Conservation (phyloP, 2,797 vertebrate species). For the Lophius americanus region DNA sequence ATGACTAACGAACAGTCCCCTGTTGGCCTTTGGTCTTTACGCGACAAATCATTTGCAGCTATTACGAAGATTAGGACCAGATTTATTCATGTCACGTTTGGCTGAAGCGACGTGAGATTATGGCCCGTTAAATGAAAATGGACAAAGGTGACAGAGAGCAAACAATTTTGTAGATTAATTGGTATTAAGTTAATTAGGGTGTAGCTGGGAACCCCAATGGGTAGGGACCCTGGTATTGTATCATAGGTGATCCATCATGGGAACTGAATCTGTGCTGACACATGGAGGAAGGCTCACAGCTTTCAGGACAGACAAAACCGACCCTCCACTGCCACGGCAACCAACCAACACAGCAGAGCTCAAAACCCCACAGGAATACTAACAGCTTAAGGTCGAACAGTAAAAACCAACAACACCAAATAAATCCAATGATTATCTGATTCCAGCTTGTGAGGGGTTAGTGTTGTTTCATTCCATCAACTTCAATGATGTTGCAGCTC, state of each 20-base stretch:
- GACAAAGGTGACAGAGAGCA: constrained; percentile 47
- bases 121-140: constrained; percentile 24
- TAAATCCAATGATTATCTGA: too few relatives aligned
- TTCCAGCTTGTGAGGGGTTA: too few relatives aligned
- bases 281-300: constrained; percentile 49
- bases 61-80: constrained; percentile 25
- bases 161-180: constrained; percentile 52
- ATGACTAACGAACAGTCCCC: constrained; percentile 10
- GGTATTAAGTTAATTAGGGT: constrained; percentile 63
- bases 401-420: constrained; percentile 1
- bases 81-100: constrained; percentile 53
- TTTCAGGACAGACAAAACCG: constrained; percentile 40
- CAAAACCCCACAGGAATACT: constrained; percentile 34
- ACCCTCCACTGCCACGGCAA: constrained; percentile 47
- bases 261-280: constrained; percentile 50
- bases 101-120: background rate
- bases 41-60: constrained; percentile 34
- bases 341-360: constrained; percentile 29
- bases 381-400: constrained; percentile 10
- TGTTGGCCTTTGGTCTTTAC: constrained; percentile 12
- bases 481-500: too few relatives aligned
- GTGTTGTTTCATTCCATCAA: too few relatives aligned
- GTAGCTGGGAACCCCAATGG: constrained; percentile 33
- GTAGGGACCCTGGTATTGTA: constrained; percentile 54
- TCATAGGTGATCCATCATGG: constrained; percentile 63